phyloP scores from a whole-genome alignment of 1,140 invertebrate genomes.

The Pachyrhynchus sulphureomaculatus region DNA sequence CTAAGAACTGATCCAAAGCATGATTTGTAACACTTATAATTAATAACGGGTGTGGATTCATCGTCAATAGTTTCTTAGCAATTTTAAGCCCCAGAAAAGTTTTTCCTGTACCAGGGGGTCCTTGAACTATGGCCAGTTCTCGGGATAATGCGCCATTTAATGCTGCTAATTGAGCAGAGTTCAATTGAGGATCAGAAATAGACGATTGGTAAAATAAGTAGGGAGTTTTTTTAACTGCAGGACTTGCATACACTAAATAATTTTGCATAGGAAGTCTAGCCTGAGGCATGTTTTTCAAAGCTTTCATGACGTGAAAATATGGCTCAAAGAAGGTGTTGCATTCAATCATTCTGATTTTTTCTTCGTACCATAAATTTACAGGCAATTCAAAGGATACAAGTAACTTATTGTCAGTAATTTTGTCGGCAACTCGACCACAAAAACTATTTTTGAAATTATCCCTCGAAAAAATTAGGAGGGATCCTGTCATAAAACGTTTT shows the following conservation, averaged over 20 bases:
- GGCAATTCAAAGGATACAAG: constrained; percentile 50
- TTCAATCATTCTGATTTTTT: constrained; percentile 62
- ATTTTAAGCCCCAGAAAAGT: constrained; percentile 71
- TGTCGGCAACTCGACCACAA: constrained; percentile 64
- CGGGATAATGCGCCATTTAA: constrained; percentile 59
- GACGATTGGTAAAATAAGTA: constrained; percentile 23
- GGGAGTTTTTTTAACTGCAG: constrained; percentile 21
- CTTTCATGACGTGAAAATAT: constrained; percentile 60
- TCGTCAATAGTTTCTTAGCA: constrained; percentile 59
- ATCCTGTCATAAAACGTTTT: constrained; percentile 68
- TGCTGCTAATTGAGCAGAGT: constrained; percentile 61
- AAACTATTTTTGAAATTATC: constrained; percentile 67
- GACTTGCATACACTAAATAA: constrained; percentile 55
- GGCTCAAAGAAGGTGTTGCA: constrained; percentile 68
- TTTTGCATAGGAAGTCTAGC: constrained; percentile 62
- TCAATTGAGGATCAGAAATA: constrained; percentile 45
- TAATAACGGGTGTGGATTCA: constrained; percentile 61
- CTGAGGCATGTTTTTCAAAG: constrained; percentile 56
- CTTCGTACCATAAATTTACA: constrained; percentile 1
- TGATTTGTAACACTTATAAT: constrained; percentile 87
- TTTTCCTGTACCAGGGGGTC: constrained; percentile 78
- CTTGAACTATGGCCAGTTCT: constrained; percentile 74
- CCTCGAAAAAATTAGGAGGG: constrained; percentile 67
- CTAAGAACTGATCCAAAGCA: constrained; percentile 84
- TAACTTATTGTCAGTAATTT: constrained; percentile 54